Percentiles rank a stretch among this genome's conserved stretches.
Evolutionary conservation across 2,113 vertebrate genomes (phyloP).

Genomic region (Phalacrocorax pelagicus): DNA sequence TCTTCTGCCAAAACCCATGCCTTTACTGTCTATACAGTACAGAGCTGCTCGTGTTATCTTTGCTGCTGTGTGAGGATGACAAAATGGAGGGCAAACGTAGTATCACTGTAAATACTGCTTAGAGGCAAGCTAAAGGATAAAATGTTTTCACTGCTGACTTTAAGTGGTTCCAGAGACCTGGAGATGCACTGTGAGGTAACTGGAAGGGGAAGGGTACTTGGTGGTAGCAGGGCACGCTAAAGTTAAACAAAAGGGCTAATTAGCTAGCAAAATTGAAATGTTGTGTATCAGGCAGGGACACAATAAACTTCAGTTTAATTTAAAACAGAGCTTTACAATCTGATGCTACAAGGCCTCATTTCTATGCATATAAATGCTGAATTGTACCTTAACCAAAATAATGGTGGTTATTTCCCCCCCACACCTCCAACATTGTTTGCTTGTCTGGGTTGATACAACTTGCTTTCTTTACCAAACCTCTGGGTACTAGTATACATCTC

Average conservation of each 20-base stretch:
- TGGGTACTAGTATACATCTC: background rate
- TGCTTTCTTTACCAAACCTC: background rate
- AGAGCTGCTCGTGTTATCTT: background rate
- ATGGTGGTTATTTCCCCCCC: background rate
- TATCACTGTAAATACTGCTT: background rate
- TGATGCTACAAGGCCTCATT: background rate
- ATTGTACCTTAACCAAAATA: background rate
- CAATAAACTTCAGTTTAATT: constrained; percentile 9
- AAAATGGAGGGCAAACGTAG: background rate
- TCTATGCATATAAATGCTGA: background rate
- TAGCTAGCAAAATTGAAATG: background rate
- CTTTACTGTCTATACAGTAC: background rate
- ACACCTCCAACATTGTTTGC: background rate
- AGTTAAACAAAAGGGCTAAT: background rate
- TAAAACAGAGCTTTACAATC: background rate
- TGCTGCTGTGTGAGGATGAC: background rate
- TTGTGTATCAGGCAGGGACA: background rate
- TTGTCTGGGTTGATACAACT: background rate
- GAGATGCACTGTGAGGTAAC: background rate
- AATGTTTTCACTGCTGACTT: background rate
- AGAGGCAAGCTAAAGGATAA: background rate
- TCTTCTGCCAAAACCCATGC: background rate
- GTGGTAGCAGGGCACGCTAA: background rate
- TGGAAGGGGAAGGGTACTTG: background rate
- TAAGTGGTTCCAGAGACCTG: background rate